A percentile compares a stretch with the other conserved stretches of the same genome.
Conservation (phyloP, 2,113 vertebrate species). For the Caretta caretta region DNA sequence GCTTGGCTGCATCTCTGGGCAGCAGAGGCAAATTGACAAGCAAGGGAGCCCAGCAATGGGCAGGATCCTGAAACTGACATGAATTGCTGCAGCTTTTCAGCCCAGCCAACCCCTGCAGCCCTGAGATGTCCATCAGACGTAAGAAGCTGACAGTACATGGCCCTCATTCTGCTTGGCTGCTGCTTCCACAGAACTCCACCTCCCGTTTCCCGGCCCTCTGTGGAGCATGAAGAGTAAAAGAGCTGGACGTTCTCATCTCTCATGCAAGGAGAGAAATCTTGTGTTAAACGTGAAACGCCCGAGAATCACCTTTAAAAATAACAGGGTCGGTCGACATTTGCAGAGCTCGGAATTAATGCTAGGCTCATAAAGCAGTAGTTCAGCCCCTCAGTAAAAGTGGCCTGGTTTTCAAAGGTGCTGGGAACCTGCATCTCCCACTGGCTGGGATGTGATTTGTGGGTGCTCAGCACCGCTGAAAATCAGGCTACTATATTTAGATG, state of each 20-base stretch:
- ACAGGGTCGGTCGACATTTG: neutral
- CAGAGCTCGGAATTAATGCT: neutral
- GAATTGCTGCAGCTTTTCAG: slow-evolving; percentile 16
- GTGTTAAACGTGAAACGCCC: neutral
- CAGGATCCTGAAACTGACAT: neutral
- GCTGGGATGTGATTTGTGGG: neutral
- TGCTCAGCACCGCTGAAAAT: neutral
- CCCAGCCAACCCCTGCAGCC: neutral
- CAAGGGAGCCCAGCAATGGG: neutral
- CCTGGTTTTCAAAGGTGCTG: neutral
- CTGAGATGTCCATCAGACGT: neutral
- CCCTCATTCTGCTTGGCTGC: neutral
- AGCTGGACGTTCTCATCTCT: neutral
- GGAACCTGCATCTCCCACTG: neutral
- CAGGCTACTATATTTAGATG: neutral
- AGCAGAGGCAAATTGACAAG: neutral
- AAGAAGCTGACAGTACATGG: neutral
- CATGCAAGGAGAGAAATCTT: neutral
- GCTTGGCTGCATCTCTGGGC: neutral
- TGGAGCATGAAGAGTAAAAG: neutral
- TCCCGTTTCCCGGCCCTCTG: neutral
- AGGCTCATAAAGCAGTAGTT: neutral
- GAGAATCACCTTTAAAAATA: neutral
- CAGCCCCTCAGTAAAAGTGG: neutral
- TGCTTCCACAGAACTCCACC: neutral